Conservation (phyloP, 2,113 vertebrate genomes). For the Etia nguti region DNA sequence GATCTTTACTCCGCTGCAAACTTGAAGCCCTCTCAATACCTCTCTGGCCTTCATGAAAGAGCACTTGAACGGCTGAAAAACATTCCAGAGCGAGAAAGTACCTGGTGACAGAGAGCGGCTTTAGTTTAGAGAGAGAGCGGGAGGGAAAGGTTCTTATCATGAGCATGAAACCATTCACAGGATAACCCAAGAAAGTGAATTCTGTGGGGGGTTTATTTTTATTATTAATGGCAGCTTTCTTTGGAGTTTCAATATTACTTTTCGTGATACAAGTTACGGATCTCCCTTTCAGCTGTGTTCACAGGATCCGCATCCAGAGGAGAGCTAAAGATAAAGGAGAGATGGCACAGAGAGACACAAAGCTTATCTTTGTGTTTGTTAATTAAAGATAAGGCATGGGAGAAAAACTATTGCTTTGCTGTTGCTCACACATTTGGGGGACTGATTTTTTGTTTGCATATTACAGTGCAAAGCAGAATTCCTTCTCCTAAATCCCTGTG, state of each 20-base stretch:
- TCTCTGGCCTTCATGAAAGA: slow-evolving; percentile 58
- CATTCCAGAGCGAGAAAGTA: slow-evolving; percentile 68
- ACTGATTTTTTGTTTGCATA: background rate
- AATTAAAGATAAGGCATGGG: background rate
- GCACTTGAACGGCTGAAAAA: slow-evolving; percentile 65
- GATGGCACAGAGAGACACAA: background rate
- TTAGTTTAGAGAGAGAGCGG: slow-evolving; percentile 1
- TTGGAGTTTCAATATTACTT: background rate
- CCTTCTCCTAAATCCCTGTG: background rate
- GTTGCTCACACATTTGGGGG: background rate
- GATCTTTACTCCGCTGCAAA: slow-evolving; percentile 51
- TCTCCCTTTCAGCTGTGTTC: background rate
- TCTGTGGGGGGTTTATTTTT: background rate
- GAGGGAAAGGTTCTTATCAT: slow-evolving; percentile 22
- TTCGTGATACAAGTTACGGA: background rate
- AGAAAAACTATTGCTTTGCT: background rate
- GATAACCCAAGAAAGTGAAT: background rate
- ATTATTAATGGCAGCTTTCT: background rate
- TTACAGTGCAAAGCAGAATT: background rate
- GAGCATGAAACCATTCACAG: slow-evolving; percentile 23
- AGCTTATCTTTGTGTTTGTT: background rate
- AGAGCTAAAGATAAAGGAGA: background rate
- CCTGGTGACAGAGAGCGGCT: slow-evolving; percentile 43
- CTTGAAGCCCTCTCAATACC: slow-evolving; percentile 52
- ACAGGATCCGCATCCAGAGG: background rate